A percentile compares a stretch with the other conserved stretches of the same genome.
Evolutionary conservation across 2,797 vertebrate species (phyloP).

Genomic region (Heterohyrax brucei): DNA sequence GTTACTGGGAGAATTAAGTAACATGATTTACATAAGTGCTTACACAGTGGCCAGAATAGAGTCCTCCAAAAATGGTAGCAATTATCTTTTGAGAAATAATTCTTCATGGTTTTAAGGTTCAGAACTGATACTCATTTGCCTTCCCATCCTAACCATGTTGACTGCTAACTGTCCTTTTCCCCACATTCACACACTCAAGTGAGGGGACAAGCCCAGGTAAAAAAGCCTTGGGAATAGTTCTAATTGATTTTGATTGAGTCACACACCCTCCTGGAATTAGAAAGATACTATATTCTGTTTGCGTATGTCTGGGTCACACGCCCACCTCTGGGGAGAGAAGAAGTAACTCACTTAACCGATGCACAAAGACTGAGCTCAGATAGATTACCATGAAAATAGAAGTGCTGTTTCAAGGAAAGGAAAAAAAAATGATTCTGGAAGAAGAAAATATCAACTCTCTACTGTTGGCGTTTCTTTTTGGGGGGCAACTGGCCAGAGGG

Average conservation of each 20-base stretch:
- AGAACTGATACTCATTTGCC: not conserved
- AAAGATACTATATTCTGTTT: not conserved
- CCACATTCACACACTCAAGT: not conserved
- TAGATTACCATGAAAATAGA: not conserved
- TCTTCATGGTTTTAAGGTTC: slow-evolving; percentile 12
- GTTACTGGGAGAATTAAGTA: not conserved
- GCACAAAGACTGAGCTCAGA: not conserved
- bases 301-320: not conserved
- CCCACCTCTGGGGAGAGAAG: not conserved
- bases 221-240: not conserved
- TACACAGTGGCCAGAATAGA: slow-evolving; percentile 12
- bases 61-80: not conserved
- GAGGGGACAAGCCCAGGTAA: not conserved
- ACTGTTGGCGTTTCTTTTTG: slow-evolving; percentile 9
- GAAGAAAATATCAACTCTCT: slow-evolving; percentile 11
- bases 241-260: not conserved
- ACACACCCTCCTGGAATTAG: not conserved
- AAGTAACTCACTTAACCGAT: not conserved
- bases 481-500: not conserved
- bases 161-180: not conserved
- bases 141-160: not conserved
- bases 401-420: not conserved
- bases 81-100: slow-evolving; percentile 41
- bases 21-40: not conserved
- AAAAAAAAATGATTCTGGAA: slow-evolving; percentile 44